A percentile compares a stretch with the other conserved stretches of the same genome.
These are phyloP conservation scores for Brachyhypopomus gauderio DNA, from an alignment of 2,113 vertebrate species.

Conservation along the genomic window DNA sequence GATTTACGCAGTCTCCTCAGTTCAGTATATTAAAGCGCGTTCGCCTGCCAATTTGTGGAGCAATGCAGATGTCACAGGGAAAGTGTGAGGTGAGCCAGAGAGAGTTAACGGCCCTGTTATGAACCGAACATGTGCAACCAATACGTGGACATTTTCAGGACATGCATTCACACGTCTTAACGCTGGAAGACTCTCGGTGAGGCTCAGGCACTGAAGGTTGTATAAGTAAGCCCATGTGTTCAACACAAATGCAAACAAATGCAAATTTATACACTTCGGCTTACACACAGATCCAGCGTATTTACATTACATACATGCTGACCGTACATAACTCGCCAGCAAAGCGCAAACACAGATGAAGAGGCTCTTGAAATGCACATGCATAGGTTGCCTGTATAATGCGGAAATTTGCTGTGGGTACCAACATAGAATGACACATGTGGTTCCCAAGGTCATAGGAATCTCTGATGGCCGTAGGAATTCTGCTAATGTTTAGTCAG, in stretches of 20 bases:
- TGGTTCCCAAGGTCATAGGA: conserved; percentile 9
- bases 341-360: conserved; percentile 24
- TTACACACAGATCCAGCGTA: neutral
- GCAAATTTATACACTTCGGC: neutral
- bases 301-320: neutral
- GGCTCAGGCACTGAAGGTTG: neutral
- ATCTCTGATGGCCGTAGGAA: neutral
- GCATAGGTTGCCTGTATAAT: neutral
- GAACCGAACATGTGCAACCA: conserved; percentile 55
- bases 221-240: neutral
- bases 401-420: conserved; percentile 16
- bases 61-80: conserved; percentile 71
- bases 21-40: conserved; percentile 68
- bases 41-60: conserved; percentile 71
- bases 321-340: neutral
- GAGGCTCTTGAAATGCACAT: conserved; percentile 3
- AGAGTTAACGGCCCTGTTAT: conserved; percentile 69
- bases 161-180: conserved; percentile 16
- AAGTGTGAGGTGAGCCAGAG: conserved; percentile 68
- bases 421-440: neutral
- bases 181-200: conserved; percentile 20
- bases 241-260: conserved; percentile 10
- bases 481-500: conserved; percentile 63
- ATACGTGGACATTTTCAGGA: conserved; percentile 47
- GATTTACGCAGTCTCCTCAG: conserved; percentile 71